Base-by-base conservation (phyloP, 2,888 invertebrate genomes). In the Drosophila neonasuta region DNA sequence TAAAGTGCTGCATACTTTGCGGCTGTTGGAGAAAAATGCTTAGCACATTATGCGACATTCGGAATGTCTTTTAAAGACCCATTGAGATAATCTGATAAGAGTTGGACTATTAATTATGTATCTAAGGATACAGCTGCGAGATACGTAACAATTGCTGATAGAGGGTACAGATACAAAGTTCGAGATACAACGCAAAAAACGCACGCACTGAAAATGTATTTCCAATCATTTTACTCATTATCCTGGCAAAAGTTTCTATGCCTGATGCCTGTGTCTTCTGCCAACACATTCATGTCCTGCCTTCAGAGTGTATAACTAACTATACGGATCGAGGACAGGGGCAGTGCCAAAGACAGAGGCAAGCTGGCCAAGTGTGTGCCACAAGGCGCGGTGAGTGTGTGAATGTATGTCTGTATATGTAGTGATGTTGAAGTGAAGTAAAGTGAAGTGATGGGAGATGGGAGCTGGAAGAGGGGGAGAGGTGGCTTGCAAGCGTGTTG, bases 211-310 rank as follows among this genome's bases (percentile, higher is more conserved):
- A 70, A 75, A 86, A 80, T 80, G 85, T 74, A 86, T 85, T 85
- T 85, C 88, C 84, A 85, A 85, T 85, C 79, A 85, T 88, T 88
- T 85, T 84, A 88, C 88, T 88, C 84, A 85, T 85, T 85, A 85
- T 87, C 79, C 81, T 63, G 69, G 77, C 65, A 68, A 86, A 84
- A 80, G 68, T 85, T 87, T 82, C 56, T 49, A 20, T 62, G 49
- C 44, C 50, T 45, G 30, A 20, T 41, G 34, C 52, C 62, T 61
- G 62, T 36, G 36, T 68, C 72, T 72, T 72, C 80, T 69, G 64
- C 66, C 69, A 67, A 62, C 81, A 77, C 76, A 66, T 79, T 76
- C 77, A 76, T 79, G 62, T 83, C 55, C 68, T 62, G 57, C 50
- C 20, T 8, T 24, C 10, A 39, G 66, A 24, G 48, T 54, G 49